Evolutionary conservation across 2,797 vertebrate species (phyloP), one percentile per base, ranked within the genome.

Genomic region (Chelmon rostratus): DNA sequence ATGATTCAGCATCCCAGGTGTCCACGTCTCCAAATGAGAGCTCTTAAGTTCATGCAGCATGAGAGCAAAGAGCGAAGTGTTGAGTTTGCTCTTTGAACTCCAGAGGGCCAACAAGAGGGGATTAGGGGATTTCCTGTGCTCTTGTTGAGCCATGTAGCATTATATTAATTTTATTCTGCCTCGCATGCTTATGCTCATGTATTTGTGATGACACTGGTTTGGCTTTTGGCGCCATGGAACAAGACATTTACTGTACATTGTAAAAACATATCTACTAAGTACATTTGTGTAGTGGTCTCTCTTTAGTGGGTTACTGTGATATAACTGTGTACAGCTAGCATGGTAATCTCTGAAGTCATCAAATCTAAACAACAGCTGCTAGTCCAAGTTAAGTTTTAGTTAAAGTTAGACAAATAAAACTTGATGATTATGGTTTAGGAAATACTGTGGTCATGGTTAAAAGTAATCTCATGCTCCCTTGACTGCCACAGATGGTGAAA

Each of bases 1-100:
- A 81, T 82, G 76, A 88, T 84, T 81, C 71, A 23, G 37, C n/a
- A 35, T 80, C 77, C 68, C 79, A 35, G 35, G 61, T 37, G 77
- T 50, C 80, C 31, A 33, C 23, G 40, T 54, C 57, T 65, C 70
- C 56, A 69, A 80, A 75, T 66, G 63, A 89, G 54, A 87, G 74
- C 67, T 49, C 67, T 86, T 83, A 19, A 28, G n/a, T 75, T 84
- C 70, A 42, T 65, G 67, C 58, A 53, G 81, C 72, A 65, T 67
- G 71, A 42, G 69, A 38, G 21, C 5, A 65, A 65, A 62, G 64
- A 56, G 13, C 31, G 15, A 64, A 66, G 69, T 73, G 57, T 73
- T 65, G 44, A 63, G 49, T 74, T 71, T 78, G 79, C 59, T 70
- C 33, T 50, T 63, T 46, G 33, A 37, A 66, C 62, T 73, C 68